Evolutionary conservation across 2,113 vertebrate genomes (phyloP).

Genomic region (Alosa alosa): DNA sequence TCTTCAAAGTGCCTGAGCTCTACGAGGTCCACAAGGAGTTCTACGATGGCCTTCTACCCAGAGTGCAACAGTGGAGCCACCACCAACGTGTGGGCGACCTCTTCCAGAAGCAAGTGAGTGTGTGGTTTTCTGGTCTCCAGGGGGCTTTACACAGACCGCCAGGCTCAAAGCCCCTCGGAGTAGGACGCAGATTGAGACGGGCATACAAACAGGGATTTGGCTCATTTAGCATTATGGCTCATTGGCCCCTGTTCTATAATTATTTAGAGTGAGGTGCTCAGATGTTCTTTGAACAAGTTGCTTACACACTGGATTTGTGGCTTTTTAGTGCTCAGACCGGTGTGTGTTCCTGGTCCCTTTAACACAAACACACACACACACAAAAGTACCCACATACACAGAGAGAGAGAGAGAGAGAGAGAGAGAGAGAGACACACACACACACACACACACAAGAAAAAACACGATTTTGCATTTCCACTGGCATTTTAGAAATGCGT

Average conservation of each 20-base stretch:
- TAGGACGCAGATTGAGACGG: neutral
- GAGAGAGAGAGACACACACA: no score
- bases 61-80: conserved; percentile 94
- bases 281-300: neutral
- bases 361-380: neutral
- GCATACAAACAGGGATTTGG: neutral
- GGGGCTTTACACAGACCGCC: no score
- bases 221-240: neutral
- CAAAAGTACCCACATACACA: no score
- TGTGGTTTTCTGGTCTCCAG: neutral
- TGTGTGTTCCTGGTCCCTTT: neutral
- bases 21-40: conserved; percentile 97
- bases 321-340: neutral
- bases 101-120: conserved; percentile 94
- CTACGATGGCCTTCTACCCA: conserved; percentile 89
- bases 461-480: neutral
- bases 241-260: neutral
- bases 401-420: no score
- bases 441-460: neutral
- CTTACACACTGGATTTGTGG: neutral
- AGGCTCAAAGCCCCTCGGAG: no score
- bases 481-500: neutral
- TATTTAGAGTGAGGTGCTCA: neutral
- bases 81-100: conserved; percentile 95
- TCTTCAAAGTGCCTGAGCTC: conserved; percentile 99